Base-by-base conservation (phyloP, 2,888 invertebrate genomes). In the Netelia fuscicornis region DNA sequence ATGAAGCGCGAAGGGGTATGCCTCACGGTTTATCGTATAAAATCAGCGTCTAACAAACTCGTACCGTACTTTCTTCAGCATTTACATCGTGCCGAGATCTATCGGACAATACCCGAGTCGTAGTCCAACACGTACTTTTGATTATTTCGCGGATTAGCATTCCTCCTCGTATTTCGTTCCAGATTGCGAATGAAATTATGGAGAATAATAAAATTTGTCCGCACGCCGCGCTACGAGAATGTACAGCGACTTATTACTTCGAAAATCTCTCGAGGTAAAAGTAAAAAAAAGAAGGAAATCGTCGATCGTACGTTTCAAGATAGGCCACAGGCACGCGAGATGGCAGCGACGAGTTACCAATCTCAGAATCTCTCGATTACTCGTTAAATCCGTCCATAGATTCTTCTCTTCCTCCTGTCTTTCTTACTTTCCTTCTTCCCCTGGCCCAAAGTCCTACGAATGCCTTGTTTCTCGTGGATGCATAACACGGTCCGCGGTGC, bases 401-500 rank as follows among this genome's bases (percentile, higher is more conserved):
- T 91, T 88, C 89, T 89, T 88, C 87, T 65, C 62, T 42, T 48
- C 48, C 48, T 13, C 48, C 11, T 8, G 0, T 48, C 37, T 37
- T 6, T 37, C 37, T 37, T 8, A 13, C n/a, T 54, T 17, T 54
- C 8, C 10, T 37, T 20, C 44, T 42, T 17, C 67, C 60, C 37
- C 37, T 68, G 11, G 81, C 44, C 65, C 75, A 13, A n/a, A 64
- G 37, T 52, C 11, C 37, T 17, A 17, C 80, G 89, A 86, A 89
- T 87, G 89, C 86, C 91, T 91, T 91, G 92, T 92, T 90, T 90
- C 90, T 89, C 90, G 89, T 89, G 89, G 90, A 92, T 91, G 91
- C 93, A 92, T 92, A 92, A 93, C 93, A 92, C 91, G 92, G 91
- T 92, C 92, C 91, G 91, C 90, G 89, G 90, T 91, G 92, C 91